Conservation (phyloP, 1,140 invertebrate species). For the Drosophila grimshawi region DNA sequence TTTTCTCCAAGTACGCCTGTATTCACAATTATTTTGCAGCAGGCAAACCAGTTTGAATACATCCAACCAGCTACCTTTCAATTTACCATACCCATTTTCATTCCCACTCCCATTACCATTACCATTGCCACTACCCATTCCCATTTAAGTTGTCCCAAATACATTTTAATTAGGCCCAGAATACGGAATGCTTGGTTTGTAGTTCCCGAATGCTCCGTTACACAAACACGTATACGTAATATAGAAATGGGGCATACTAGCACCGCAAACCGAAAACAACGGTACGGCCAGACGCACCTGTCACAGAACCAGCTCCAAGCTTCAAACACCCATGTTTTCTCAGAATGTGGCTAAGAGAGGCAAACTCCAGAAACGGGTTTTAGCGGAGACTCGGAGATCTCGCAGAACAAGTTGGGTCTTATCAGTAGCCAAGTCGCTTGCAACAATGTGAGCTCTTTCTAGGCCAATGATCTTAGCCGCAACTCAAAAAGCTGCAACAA, state of each 20-base stretch:
- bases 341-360: conserved; percentile 22
- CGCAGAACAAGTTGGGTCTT: conserved; percentile 32
- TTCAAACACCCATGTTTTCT: conserved; percentile 16
- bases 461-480: conserved; percentile 70
- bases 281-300: conserved; percentile 35
- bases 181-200: not conserved
- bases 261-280: conserved; percentile 12
- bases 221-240: conserved; percentile 67
- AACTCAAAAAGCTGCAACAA: not conserved
- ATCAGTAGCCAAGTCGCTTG: conserved; percentile 18
- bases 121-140: no score
- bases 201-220: not conserved
- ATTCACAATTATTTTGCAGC: conserved; percentile 38
- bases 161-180: conserved; percentile 3
- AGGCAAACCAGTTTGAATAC: conserved; percentile 46
- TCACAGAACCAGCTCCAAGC: conserved; percentile 51
- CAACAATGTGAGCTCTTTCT: conserved; percentile 54
- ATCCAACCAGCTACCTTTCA: not conserved
- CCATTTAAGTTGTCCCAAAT: conserved; percentile 8
- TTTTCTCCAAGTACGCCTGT: not conserved
- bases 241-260: conserved; percentile 58
- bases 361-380: conserved; percentile 36
- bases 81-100: not conserved
- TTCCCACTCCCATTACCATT: not conserved
- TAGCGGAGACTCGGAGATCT: conserved; percentile 1